These are phyloP conservation scores for Diacarnus erythraeanus DNA, from an alignment of 37 sponge, comb jelly and placozoan species.

Conservation along the genomic window DNA sequence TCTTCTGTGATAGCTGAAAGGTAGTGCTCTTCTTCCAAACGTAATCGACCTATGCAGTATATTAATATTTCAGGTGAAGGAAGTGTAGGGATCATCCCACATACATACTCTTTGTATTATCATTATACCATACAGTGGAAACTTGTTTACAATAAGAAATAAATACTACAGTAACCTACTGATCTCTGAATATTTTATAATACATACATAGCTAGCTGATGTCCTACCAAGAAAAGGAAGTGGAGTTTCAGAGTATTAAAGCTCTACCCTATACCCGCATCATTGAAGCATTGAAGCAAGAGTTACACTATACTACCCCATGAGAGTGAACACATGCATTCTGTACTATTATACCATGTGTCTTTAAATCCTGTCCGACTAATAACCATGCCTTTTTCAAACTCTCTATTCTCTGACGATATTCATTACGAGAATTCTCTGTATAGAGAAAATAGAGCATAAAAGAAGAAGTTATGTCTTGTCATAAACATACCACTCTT, in stretches of 20 bases:
- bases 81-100: background rate
- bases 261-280: too few species aligned
- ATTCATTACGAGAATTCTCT: conserved; percentile 33
- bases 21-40: conserved; percentile 26
- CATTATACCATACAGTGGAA: background rate
- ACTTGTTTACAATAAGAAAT: too few species aligned
- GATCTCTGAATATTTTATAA: too few species aligned
- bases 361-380: conserved; percentile 53
- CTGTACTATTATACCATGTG: conserved; percentile 45
- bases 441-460: background rate
- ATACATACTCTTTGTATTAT: conserved; percentile 1
- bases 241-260: too few species aligned
- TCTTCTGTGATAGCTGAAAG: conserved; percentile 18
- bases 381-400: conserved; percentile 58
- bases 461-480: too few species aligned
- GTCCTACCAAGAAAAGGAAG: too few species aligned
- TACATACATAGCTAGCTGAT: too few species aligned
- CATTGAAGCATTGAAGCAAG: too few species aligned
- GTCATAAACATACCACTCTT: conserved; percentile 10
- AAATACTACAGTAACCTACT: too few species aligned
- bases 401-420: conserved; percentile 28
- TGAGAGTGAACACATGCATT: too few species aligned
- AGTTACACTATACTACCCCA: too few species aligned
- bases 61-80: background rate
- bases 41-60: conserved; percentile 32